These are phyloP conservation scores for Conchocele bisecta DNA, from an alignment of 2,888 invertebrate genomes.

Conservation along the genomic window DNA sequence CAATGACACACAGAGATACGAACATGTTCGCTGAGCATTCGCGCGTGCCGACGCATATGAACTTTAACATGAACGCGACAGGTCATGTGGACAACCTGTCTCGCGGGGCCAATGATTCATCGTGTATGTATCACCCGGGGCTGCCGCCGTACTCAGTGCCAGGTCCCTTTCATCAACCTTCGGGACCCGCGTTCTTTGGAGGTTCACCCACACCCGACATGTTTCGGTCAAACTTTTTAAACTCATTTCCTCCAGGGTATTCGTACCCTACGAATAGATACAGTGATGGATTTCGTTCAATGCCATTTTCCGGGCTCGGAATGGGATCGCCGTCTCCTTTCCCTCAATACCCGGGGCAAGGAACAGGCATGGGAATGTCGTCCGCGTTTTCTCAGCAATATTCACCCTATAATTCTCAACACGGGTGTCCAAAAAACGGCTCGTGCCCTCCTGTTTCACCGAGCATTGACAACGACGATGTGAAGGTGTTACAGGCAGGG, in stretches of 20 bases:
- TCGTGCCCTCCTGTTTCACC: conserved; percentile 71
- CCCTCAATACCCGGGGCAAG: conserved; percentile 54
- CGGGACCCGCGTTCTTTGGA: conserved; percentile 60
- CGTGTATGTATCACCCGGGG: conserved; percentile 58
- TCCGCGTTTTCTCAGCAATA: conserved; percentile 59
- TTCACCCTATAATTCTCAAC: conserved; percentile 59
- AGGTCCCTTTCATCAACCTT: conserved; percentile 51
- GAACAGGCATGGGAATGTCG: conserved; percentile 49
- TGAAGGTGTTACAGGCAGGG: conserved; percentile 70
- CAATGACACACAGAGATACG: conserved; percentile 59
- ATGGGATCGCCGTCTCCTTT: conserved; percentile 52
- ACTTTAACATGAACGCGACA: conserved; percentile 56
- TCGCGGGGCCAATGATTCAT: conserved; percentile 57
- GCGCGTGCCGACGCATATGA: conserved; percentile 54
- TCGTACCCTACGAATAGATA: conserved; percentile 60
- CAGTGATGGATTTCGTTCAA: conserved; percentile 49
- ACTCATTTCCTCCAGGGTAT: conserved; percentile 61
- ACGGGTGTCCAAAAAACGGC: conserved; percentile 73
- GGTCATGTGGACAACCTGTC: conserved; percentile 60
- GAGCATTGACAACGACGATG: conserved; percentile 67
- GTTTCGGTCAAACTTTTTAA: conserved; percentile 62
- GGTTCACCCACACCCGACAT: conserved; percentile 63
- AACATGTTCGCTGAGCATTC: conserved; percentile 63
- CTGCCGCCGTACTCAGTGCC: conserved; percentile 53
- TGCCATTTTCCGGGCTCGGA: conserved; percentile 56